These are phyloP conservation scores for Heliothis peltigera DNA, from an alignment of 2,888 invertebrate species.

Conservation along the genomic window DNA sequence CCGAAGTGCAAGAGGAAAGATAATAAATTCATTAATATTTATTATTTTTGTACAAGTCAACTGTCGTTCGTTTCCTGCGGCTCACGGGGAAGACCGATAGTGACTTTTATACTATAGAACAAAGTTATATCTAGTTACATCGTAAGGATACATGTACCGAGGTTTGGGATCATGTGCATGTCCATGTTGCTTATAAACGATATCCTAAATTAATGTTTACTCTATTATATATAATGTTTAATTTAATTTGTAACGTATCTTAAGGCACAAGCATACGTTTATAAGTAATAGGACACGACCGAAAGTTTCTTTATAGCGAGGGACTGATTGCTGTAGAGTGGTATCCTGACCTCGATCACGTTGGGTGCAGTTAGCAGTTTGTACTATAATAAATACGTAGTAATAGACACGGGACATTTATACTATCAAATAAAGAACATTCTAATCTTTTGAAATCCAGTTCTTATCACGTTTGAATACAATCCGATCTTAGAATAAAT, in stretches of 20 bases:
- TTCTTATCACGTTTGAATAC: constrained; percentile 44
- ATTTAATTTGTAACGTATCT: constrained; percentile 32
- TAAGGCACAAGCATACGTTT: constrained; percentile 36
- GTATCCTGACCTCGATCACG: constrained; percentile 49
- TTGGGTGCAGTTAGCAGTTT: constrained; percentile 24
- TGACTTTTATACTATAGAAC: constrained; percentile 65
- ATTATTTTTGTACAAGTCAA: constrained; percentile 77
- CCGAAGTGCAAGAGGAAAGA: constrained; percentile 59
- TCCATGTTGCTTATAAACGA: constrained; percentile 48
- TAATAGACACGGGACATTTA: constrained; percentile 27
- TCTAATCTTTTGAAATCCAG: constrained; percentile 36
- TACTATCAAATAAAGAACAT: constrained; percentile 27
- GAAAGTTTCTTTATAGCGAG: constrained; percentile 25
- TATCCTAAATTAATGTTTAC: constrained; percentile 34
- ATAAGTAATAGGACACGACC: constrained; percentile 52
- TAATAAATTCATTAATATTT: constrained; percentile 64
- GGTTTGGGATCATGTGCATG: constrained; percentile 64
- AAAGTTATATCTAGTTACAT: constrained; percentile 49
- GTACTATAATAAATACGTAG: constrained; percentile 41
- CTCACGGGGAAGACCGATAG: constrained; percentile 73
- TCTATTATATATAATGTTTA: constrained; percentile 34
- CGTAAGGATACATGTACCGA: constrained; percentile 52
- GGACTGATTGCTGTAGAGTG: constrained; percentile 21
- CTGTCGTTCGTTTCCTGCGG: constrained; percentile 69
- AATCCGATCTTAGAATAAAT: constrained; percentile 62